Evolutionary conservation across 2,888 invertebrate species (phyloP).

Genomic region (Eudemis profundana): DNA sequence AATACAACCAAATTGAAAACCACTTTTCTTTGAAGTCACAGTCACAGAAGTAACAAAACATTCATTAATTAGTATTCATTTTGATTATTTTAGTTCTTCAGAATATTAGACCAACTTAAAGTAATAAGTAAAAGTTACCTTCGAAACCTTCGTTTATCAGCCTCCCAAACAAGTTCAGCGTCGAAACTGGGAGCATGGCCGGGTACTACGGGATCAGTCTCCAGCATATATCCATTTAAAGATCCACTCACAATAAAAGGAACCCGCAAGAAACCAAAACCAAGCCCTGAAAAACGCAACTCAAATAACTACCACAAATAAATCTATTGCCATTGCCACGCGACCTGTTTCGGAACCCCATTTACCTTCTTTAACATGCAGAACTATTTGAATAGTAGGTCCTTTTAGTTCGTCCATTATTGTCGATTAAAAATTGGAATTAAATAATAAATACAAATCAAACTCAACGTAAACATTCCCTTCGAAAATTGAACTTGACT

Average conservation of each 20-base stretch:
- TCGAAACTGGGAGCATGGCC: slow-evolving; percentile 87
- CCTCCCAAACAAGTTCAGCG: slow-evolving; percentile 92
- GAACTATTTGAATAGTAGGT: slow-evolving; percentile 87
- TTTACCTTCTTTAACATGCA: slow-evolving; percentile 88
- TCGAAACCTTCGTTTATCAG: slow-evolving; percentile 88
- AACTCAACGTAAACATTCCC: slow-evolving; percentile 67
- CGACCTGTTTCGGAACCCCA: not conserved
- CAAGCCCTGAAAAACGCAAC: slow-evolving; percentile 75
- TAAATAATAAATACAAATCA: slow-evolving; percentile 62
- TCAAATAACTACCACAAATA: not conserved
- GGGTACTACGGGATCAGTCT: slow-evolving; percentile 87
- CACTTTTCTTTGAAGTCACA: too few species aligned
- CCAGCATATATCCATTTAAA: slow-evolving; percentile 87
- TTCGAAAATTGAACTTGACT: slow-evolving; percentile 60
- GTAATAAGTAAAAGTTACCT: slow-evolving; percentile 62
- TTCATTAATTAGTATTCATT: too few species aligned
- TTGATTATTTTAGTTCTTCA: slow-evolving; percentile 33
- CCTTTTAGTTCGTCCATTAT: slow-evolving; percentile 87
- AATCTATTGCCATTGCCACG: not conserved
- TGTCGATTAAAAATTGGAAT: slow-evolving; percentile 53
- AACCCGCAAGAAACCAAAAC: slow-evolving; percentile 83
- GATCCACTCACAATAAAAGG: slow-evolving; percentile 86
- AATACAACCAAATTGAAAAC: too few species aligned
- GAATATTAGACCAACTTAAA: slow-evolving; percentile 54
- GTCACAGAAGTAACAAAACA: not conserved